Conservation (phyloP, 1,140 invertebrate species). For the Cyclina sinensis region DNA sequence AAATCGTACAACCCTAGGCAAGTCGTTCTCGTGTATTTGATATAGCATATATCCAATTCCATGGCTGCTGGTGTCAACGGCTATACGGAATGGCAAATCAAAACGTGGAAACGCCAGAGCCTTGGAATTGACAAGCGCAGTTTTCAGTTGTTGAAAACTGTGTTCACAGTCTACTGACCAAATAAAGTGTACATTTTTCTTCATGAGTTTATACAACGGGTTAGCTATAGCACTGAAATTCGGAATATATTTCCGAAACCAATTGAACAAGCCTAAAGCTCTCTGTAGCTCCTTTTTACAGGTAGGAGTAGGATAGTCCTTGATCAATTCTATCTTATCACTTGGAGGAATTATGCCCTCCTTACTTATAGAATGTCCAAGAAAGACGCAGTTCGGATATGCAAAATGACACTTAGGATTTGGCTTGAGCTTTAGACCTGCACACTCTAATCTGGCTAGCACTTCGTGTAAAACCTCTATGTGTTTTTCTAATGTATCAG, state of each 20-base stretch:
- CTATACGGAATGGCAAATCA: constrained; percentile 55
- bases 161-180: constrained; percentile 45
- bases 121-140: background rate
- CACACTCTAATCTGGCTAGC: constrained; percentile 40
- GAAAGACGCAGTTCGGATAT: constrained; percentile 40
- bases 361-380: constrained; percentile 63
- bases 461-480: constrained; percentile 62
- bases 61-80: constrained; percentile 66
- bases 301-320: constrained; percentile 42
- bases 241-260: constrained; percentile 68
- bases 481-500: constrained; percentile 58
- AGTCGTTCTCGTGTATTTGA: constrained; percentile 58
- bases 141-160: constrained; percentile 47
- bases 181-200: constrained; percentile 30
- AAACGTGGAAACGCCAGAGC: constrained; percentile 54
- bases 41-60: constrained; percentile 70
- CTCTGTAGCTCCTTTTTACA: constrained; percentile 58
- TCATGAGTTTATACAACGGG: constrained; percentile 53
- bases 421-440: constrained; percentile 61
- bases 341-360: constrained; percentile 65
- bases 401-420: constrained; percentile 65
- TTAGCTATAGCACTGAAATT: constrained; percentile 49
- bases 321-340: constrained; percentile 54
- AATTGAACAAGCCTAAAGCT: constrained; percentile 68
- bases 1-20: constrained; percentile 35